A percentile compares a stretch with the other conserved stretches of the same genome.
These are phyloP conservation scores for Tenthredo amoena DNA, from an alignment of 2,888 invertebrate genomes.

Conservation along the genomic window DNA sequence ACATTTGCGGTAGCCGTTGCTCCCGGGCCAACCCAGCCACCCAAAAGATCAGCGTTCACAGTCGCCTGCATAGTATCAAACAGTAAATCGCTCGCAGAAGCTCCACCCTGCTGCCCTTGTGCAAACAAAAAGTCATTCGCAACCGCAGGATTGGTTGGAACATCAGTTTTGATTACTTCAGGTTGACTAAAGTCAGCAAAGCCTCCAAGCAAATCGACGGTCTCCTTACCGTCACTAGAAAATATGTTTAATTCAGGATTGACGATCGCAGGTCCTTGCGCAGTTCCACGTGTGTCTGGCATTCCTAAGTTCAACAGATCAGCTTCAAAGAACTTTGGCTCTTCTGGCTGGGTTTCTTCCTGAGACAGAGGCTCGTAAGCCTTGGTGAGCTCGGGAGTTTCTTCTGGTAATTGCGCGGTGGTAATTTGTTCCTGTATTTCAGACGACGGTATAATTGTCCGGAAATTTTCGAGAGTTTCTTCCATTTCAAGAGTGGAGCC, in stretches of 20 bases:
- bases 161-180: constrained; percentile 58
- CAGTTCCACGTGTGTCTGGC: constrained; percentile 58
- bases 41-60: constrained; percentile 80
- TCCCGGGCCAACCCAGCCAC: constrained; percentile 75
- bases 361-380: constrained; percentile 36
- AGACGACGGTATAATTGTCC: constrained; percentile 59
- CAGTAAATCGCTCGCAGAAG: constrained; percentile 65
- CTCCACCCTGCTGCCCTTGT: constrained; percentile 56
- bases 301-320: constrained; percentile 75
- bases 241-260: constrained; percentile 72
- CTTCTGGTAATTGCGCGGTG: constrained; percentile 68
- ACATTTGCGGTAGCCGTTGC: constrained; percentile 56
- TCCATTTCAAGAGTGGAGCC: constrained; percentile 89
- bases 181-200: constrained; percentile 69
- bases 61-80: constrained; percentile 62
- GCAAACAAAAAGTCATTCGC: constrained; percentile 45
- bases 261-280: constrained; percentile 56
- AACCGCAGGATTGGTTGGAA: constrained; percentile 17
- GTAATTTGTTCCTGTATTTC: constrained; percentile 69
- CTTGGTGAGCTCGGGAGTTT: constrained; percentile 78
- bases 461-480: constrained; percentile 90
- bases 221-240: constrained; percentile 67
- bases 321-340: constrained; percentile 69
- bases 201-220: constrained; percentile 72
- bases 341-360: constrained; percentile 52